Evolutionary conservation across 2,113 vertebrate species (phyloP).

Genomic region (Mionectes macconnelli): DNA sequence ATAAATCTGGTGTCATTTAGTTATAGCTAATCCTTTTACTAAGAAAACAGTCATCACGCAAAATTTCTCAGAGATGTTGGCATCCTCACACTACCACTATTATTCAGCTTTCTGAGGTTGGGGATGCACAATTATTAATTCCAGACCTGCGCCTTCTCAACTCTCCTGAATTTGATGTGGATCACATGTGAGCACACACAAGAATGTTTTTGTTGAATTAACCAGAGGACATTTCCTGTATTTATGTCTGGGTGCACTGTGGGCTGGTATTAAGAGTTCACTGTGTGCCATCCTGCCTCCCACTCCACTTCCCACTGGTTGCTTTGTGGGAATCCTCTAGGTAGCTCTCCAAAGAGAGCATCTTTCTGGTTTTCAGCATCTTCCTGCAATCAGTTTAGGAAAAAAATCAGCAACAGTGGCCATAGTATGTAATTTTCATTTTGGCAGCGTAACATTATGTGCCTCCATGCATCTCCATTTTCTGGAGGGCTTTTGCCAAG

Average conservation of each 20-base stretch:
- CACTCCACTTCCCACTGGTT: not conserved
- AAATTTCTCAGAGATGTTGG: not conserved
- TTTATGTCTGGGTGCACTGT: not conserved
- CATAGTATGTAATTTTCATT: not conserved
- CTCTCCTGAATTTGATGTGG: not conserved
- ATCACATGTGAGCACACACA: not conserved
- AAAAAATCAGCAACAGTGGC: not conserved
- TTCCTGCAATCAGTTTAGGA: not conserved
- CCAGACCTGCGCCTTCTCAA: not conserved
- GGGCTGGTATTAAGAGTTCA: not conserved
- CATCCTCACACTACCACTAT: not conserved
- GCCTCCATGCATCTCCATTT: not conserved
- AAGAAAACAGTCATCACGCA: not conserved
- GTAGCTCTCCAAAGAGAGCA: not conserved
- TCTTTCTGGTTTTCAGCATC: not conserved
- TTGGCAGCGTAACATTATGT: not conserved
- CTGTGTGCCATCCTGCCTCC: not conserved
- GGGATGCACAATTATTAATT: not conserved
- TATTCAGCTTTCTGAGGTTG: not conserved
- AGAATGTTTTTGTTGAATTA: not conserved
- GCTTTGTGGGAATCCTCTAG: not conserved
- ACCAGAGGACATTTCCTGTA: not conserved
- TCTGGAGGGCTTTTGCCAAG: not conserved
- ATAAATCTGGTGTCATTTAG: not conserved
- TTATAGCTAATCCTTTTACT: constrained; percentile 19